Percentiles rank a stretch among this genome's conserved stretches.
phyloP scores from a whole-genome alignment of 2,888 invertebrate genomes.

The Phengaris alcon region DNA sequence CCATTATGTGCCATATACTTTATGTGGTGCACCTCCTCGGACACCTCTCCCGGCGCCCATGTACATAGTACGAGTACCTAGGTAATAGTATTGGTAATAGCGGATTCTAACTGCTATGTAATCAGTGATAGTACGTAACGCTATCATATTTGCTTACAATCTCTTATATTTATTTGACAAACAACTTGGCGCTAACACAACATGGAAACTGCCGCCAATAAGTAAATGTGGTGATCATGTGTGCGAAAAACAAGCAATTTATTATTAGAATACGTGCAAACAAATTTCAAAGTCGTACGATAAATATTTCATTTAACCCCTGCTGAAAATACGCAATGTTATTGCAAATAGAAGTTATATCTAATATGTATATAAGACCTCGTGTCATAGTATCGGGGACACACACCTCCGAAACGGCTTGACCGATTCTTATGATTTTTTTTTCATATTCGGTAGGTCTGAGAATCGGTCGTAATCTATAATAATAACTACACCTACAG shows the following conservation, averaged over 20 bases:
- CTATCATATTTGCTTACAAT: constrained; percentile 26
- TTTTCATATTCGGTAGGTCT: too few relatives aligned
- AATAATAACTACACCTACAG: too few relatives aligned
- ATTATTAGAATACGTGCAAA: constrained; percentile 25
- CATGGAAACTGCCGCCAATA: constrained; percentile 31
- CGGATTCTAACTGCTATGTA: neutral
- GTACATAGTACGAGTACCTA: too few relatives aligned
- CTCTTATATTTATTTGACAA: constrained; percentile 30
- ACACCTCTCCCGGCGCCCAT: too few relatives aligned
- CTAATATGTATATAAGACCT: too few relatives aligned
- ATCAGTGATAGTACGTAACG: neutral
- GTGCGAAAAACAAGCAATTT: constrained; percentile 28
- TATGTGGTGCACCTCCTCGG: too few relatives aligned
- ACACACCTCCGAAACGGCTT: too few relatives aligned
- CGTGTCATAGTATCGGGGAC: too few relatives aligned
- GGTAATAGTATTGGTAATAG: neutral
- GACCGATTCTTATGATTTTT: too few relatives aligned
- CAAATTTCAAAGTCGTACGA: constrained; percentile 26
- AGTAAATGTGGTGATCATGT: constrained; percentile 29
- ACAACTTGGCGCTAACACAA: constrained; percentile 27
- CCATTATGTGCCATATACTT: too few relatives aligned
- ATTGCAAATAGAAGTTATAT: neutral
- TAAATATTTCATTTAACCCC: constrained; percentile 29
- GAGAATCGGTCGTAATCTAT: too few relatives aligned
- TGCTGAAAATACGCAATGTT: constrained; percentile 9